phyloP scores from a whole-genome alignment of 2,888 invertebrate genomes.

The Craniophora ligustri region DNA sequence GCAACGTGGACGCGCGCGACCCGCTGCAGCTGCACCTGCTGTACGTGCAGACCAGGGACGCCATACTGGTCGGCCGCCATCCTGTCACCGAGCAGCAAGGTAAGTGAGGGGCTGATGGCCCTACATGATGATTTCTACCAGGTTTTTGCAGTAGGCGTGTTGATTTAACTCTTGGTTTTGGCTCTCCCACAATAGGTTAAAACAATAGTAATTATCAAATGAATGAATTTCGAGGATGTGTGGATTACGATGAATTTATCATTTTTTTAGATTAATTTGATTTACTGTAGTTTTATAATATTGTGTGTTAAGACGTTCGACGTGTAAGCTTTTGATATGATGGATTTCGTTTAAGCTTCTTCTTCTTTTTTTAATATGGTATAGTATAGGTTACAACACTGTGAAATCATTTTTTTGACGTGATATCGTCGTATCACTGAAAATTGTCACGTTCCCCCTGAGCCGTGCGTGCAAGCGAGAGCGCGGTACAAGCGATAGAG shows the following conservation, averaged over 20 bases:
- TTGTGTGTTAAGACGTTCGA: slow-evolving; percentile 64
- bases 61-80: slow-evolving; percentile 98
- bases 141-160: no score
- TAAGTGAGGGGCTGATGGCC: slow-evolving; percentile 58
- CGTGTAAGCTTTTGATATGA: slow-evolving; percentile 74
- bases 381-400: slow-evolving; percentile 58
- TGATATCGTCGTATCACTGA: no score
- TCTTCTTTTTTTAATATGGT: no score
- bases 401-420: no score
- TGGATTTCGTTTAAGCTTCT: slow-evolving; percentile 72
- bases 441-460: no score
- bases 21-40: slow-evolving; percentile 98
- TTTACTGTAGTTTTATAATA: slow-evolving; percentile 78
- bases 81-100: slow-evolving; percentile 97
- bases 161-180: no score
- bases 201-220: no score
- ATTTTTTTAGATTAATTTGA: slow-evolving; percentile 70
- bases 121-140: no score
- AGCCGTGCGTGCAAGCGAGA: no score
- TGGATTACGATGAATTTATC: slow-evolving; percentile 48
- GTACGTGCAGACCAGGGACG: slow-evolving; percentile 99
- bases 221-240: slow-evolving; percentile 38
- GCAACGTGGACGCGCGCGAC: slow-evolving; percentile 98
- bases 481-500: no score
- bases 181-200: no score